Base-by-base conservation (phyloP, 2,888 invertebrate species). In the Lapara coniferarum region DNA sequence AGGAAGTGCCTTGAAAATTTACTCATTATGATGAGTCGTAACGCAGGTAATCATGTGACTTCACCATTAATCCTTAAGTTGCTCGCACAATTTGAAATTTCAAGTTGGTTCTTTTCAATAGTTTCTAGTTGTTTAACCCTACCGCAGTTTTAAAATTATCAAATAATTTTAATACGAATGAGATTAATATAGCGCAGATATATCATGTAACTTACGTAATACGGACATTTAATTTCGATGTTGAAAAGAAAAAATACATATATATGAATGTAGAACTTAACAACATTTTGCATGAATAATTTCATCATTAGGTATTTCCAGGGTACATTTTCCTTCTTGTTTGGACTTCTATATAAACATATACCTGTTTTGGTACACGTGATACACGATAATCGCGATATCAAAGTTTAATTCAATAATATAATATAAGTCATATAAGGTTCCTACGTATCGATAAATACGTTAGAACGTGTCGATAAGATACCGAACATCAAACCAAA, bases 1-100 rank as follows among this genome's bases (percentile, higher is more conserved):
- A 63, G 63, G 63, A 63, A 63, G 63, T 13, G 13, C 63, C 63
- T 63, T 63, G 63, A 63, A 63, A 46, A 19, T 19, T 63, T 46
- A 63, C 49, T 49, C 49, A 49, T 49, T 63, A 59, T 49, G 46
- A 49, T 46, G 19, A 46, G 44, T 46, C 16, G 19, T 46, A 49
- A 46, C 49, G 8, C 63, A 7, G 19, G 46, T 63, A 46, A 63
- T 46, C 46, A 19, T 63, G 19, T 49, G 46, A 63, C 19, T 19
- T 59, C 46, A 63, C 19, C 13, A 49, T 63, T 49, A 55, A 55
- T 46, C 46, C 46, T 16, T 63, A 8, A 25, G 25, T 25, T 12
- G 13, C 25, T 13, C 25, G 25, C 12, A 25, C 19, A 13, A 30
- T 5, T 37, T 7, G 37, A 4, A 37, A 0, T 7, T 37, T 7